A percentile compares a stretch with the other conserved stretches of the same genome.
Conservation (phyloP, 1,140 invertebrate species). For the Thereuonema tuberculata region DNA sequence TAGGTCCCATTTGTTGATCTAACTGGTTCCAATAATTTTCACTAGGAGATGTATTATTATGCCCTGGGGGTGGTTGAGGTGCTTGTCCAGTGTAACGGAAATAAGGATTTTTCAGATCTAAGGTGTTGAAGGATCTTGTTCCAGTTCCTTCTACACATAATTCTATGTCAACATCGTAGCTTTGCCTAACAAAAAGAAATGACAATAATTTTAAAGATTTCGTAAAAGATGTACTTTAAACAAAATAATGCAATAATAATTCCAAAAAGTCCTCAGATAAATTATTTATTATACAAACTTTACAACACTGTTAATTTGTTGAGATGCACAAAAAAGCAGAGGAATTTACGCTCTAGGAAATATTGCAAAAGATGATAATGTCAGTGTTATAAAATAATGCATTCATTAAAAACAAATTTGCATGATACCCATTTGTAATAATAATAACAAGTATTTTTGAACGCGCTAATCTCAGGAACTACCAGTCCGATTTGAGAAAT, state of each 20-base stretch:
- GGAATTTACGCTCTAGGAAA: too few relatives aligned
- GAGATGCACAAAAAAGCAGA: too few relatives aligned
- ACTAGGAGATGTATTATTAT: slow-evolving; percentile 74
- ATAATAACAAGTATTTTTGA: too few relatives aligned
- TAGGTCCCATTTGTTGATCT: slow-evolving; percentile 50
- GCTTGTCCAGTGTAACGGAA: slow-evolving; percentile 82
- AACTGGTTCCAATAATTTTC: slow-evolving; percentile 79
- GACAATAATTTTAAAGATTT: background rate
- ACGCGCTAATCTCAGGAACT: too few relatives aligned
- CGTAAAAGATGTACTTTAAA: background rate
- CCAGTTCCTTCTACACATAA: slow-evolving; percentile 75
- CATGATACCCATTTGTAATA: too few relatives aligned
- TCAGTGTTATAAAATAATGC: too few relatives aligned
- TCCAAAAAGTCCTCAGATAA: background rate
- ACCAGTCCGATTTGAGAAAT: too few relatives aligned
- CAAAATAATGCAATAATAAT: slow-evolving; percentile 7
- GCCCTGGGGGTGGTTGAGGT: slow-evolving; percentile 73
- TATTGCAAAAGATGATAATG: too few relatives aligned
- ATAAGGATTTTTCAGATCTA: slow-evolving; percentile 98
- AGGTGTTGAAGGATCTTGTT: slow-evolving; percentile 63
- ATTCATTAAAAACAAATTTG: too few relatives aligned
- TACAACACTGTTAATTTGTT: too few relatives aligned
- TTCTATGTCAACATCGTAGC: slow-evolving; percentile 97
- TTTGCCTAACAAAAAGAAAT: slow-evolving; percentile 49
- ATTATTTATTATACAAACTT: slow-evolving; percentile 5